Evolutionary conservation across 2,113 vertebrate genomes (phyloP).

Genomic region (Silurus asotus): DNA sequence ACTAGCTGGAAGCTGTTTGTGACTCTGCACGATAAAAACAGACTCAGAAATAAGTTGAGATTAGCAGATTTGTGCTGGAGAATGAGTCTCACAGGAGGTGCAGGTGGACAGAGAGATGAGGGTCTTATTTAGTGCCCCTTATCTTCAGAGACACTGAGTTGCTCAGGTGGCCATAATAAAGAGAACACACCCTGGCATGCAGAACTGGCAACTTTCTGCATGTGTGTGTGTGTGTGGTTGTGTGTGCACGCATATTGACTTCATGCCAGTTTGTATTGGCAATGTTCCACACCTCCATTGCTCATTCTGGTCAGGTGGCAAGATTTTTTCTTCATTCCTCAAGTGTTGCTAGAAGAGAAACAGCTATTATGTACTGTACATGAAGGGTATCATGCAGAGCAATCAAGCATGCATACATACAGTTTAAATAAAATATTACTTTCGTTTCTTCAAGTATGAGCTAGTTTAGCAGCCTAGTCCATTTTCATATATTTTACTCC

Average conservation of each 20-base stretch:
- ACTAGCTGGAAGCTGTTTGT: background rate
- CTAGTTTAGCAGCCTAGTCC: background rate
- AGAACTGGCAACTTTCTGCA: background rate
- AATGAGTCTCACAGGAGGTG: background rate
- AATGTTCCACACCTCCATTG: background rate
- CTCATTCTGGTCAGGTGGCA: background rate
- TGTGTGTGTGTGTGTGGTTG: background rate
- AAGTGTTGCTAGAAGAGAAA: background rate
- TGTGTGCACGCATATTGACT: background rate
- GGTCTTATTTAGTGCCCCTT: conserved; percentile 8
- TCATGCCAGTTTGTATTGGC: background rate
- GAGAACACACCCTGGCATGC: conserved; percentile 23
- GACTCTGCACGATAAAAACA: background rate
- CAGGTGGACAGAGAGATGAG: background rate
- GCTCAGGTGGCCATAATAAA: conserved; percentile 27
- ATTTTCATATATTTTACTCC: background rate
- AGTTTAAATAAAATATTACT: background rate
- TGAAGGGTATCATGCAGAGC: background rate
- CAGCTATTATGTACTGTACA: background rate
- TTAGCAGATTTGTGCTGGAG: conserved; percentile 20
- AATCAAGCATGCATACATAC: background rate
- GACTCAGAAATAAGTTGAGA: background rate
- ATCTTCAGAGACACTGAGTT: conserved; percentile 17
- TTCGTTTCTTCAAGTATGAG: background rate
- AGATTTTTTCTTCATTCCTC: background rate